Evolutionary conservation across 2,888 invertebrate species (phyloP).

Genomic region (Laothoe populi): DNA sequence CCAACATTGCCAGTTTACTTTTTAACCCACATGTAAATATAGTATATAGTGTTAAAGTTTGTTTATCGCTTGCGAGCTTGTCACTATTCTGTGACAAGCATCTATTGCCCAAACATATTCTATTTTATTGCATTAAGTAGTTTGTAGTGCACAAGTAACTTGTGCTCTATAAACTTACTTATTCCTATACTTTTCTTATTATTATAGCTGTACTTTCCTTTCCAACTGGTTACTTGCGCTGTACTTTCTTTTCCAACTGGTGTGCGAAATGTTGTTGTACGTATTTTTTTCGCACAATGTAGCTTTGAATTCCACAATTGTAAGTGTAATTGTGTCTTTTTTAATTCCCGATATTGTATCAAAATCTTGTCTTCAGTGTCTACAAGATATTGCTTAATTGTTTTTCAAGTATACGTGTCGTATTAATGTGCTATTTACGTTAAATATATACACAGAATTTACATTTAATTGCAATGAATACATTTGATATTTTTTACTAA

Average conservation of each 20-base stretch:
- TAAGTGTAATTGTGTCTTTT: too few relatives aligned
- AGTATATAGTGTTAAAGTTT: neutral
- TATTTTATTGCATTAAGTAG: neutral
- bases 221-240: too few relatives aligned
- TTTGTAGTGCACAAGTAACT: neutral
- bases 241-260: too few relatives aligned
- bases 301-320: too few relatives aligned
- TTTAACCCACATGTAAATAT: conserved; percentile 10
- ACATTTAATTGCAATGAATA: conserved; percentile 4
- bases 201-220: too few relatives aligned
- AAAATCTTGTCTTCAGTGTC: conserved; percentile 5
- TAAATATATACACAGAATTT: neutral
- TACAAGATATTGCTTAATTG: conserved; percentile 15
- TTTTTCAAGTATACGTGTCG: conserved; percentile 9
- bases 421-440: conserved; percentile 9
- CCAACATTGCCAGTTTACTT: neutral
- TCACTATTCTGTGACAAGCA: neutral
- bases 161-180: too few relatives aligned
- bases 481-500: conserved; percentile 1
- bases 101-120: neutral
- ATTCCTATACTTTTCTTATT: too few relatives aligned
- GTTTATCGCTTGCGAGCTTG: neutral
- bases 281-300: too few relatives aligned
- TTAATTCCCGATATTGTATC: neutral
- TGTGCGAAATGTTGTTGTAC: too few relatives aligned